Percentiles rank a stretch among this genome's conserved stretches.
Evolutionary conservation across 1,140 invertebrate genomes (phyloP).

Genomic region (Colletes latitarsis): DNA sequence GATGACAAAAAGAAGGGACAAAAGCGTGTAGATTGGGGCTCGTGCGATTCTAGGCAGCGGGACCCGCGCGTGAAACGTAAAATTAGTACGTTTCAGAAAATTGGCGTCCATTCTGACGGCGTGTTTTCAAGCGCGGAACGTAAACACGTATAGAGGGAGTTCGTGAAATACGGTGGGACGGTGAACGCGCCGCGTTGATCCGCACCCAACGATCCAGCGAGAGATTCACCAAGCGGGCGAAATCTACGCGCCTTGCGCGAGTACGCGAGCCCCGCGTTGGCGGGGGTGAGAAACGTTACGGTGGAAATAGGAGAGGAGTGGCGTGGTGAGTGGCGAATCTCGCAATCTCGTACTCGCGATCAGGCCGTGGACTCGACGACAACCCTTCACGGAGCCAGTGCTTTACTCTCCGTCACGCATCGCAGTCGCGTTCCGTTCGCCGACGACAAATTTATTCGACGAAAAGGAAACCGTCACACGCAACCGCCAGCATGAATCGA

Average conservation of each 20-base stretch:
- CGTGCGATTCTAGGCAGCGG: no score
- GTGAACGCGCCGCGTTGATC: background rate
- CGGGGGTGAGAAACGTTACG: no score
- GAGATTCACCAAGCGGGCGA: background rate
- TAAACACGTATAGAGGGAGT: background rate
- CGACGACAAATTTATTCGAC: slow-evolving; percentile 13
- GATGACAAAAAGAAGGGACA: no score
- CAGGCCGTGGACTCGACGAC: slow-evolving; percentile 53
- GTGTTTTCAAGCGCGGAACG: background rate
- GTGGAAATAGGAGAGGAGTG: slow-evolving; percentile 22
- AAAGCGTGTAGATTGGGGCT: no score
- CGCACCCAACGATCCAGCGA: background rate
- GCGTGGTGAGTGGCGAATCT: slow-evolving; percentile 39
- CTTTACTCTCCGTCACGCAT: slow-evolving; percentile 35
- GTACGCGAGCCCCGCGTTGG: background rate
- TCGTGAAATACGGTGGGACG: no score
- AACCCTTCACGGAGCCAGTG: slow-evolving; percentile 38
- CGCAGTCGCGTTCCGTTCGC: slow-evolving; percentile 21
- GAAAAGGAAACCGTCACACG: background rate
- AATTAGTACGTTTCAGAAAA: background rate
- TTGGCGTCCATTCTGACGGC: background rate
- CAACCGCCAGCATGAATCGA: slow-evolving; percentile 53
- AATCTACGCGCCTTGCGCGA: slow-evolving; percentile 19
- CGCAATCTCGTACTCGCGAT: slow-evolving; percentile 55
- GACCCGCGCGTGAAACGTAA: no score